Evolutionary conservation across 1,140 invertebrate species (phyloP).

Genomic region (Meloidogyne floridensis): DNA sequence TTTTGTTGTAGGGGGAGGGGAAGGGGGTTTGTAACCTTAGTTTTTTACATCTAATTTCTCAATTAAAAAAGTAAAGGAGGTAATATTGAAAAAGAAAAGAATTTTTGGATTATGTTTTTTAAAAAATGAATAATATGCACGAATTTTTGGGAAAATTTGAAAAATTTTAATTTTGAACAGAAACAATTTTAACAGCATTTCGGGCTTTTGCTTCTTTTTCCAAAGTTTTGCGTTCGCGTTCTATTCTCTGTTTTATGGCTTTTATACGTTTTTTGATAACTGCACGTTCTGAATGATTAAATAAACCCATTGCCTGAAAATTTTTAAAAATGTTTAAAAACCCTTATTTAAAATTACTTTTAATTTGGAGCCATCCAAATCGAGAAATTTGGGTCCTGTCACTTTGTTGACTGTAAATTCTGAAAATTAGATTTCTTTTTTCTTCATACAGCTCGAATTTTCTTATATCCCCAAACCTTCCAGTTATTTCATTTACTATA

Average conservation of each 20-base stretch:
- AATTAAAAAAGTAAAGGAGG: not conserved
- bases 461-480: too few relatives aligned
- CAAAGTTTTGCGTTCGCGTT: conserved; percentile 59
- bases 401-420: conserved; percentile 65
- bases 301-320: conserved; percentile 62
- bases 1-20: too few relatives aligned
- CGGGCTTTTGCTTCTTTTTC: conserved; percentile 60
- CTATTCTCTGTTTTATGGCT: conserved; percentile 60
- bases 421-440: not conserved
- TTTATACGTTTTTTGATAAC: conserved; percentile 65
- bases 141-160: not conserved
- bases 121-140: not conserved
- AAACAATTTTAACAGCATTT: conserved; percentile 36
- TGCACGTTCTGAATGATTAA: conserved; percentile 63
- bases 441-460: too few relatives aligned
- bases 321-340: not conserved
- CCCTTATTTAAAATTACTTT: conserved; percentile 47
- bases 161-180: not conserved
- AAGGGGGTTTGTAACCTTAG: too few relatives aligned
- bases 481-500: not conserved
- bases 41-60: too few relatives aligned
- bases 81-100: not conserved
- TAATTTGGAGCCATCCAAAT: conserved; percentile 61
- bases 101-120: not conserved
- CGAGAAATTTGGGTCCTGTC: conserved; percentile 62